Conservation (phyloP, 92 coral and sea anemone genomes). For the Epizoanthus rinbou region DNA sequence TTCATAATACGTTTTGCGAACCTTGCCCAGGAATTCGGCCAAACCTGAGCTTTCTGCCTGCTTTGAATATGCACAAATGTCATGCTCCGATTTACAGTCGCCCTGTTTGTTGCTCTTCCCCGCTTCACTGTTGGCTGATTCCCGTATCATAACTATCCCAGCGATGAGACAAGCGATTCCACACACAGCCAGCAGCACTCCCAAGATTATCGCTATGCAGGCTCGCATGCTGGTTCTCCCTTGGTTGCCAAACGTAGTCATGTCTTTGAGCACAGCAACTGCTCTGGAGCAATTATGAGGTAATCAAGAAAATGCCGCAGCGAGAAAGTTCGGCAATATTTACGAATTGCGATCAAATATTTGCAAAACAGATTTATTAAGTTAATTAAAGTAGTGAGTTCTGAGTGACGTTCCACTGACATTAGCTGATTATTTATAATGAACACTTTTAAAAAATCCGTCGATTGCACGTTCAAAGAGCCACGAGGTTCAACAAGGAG, state of each 20-base stretch:
- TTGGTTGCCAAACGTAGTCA: slow-evolving; percentile 24
- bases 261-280: neutral
- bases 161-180: slow-evolving; percentile 35
- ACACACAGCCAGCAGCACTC: slow-evolving; percentile 8
- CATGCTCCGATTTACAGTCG: neutral
- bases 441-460: no score
- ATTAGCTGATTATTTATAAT: no score
- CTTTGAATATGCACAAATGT: slow-evolving; percentile 58
- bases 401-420: no score
- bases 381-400: no score
- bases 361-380: neutral
- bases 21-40: slow-evolving; percentile 67
- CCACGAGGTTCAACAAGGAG: no score
- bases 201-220: neutral
- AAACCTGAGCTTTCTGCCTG: slow-evolving; percentile 71
- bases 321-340: neutral
- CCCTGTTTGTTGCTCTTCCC: neutral
- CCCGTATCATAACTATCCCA: slow-evolving; percentile 6
- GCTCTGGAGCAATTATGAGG: neutral
- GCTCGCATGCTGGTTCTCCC: neutral
- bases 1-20: slow-evolving; percentile 62
- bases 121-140: neutral
- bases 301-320: neutral
- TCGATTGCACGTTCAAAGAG: no score
- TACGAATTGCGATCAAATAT: slow-evolving; percentile 1